phyloP scores from a whole-genome alignment of 2,113 vertebrate species.

The Tonatia bakeri region DNA sequence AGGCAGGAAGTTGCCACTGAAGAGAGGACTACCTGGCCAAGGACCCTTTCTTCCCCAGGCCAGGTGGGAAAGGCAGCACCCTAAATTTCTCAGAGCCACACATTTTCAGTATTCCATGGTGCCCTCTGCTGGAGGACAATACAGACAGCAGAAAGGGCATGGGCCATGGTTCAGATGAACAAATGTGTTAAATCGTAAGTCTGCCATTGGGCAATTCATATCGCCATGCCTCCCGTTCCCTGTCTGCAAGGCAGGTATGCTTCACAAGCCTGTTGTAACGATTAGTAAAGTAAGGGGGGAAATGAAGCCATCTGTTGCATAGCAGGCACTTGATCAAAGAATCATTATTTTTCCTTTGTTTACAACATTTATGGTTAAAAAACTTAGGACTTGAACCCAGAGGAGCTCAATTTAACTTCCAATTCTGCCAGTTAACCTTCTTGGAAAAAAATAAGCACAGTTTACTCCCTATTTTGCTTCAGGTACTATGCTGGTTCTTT shows the following conservation, averaged over 20 bases:
- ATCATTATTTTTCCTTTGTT: not conserved
- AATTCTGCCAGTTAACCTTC: not conserved
- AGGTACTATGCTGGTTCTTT: not conserved
- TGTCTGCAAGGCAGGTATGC: not conserved
- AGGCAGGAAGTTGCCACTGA: not conserved
- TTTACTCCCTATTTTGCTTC: not conserved
- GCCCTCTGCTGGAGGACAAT: not conserved
- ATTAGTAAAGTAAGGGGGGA: not conserved
- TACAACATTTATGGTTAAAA: slow-evolving; percentile 4
- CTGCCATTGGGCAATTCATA: not conserved
- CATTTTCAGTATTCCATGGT: not conserved
- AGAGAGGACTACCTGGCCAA: not conserved
- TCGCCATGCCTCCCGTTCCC: not conserved
- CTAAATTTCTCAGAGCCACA: not conserved
- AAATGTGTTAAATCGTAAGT: not conserved
- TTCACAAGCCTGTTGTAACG: not conserved
- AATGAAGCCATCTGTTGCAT: not conserved
- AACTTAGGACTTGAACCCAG: not conserved
- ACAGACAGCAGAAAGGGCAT: not conserved
- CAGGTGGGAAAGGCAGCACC: not conserved
- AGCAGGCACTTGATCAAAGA: not conserved
- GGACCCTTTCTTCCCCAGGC: not conserved
- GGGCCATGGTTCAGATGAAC: not conserved
- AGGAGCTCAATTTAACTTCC: not conserved
- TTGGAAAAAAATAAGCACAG: too few relatives aligned